Evolutionary conservation across 2,797 vertebrate species (phyloP), one percentile per base, ranked within the genome.

Genomic region (Podarcis siculus): DNA sequence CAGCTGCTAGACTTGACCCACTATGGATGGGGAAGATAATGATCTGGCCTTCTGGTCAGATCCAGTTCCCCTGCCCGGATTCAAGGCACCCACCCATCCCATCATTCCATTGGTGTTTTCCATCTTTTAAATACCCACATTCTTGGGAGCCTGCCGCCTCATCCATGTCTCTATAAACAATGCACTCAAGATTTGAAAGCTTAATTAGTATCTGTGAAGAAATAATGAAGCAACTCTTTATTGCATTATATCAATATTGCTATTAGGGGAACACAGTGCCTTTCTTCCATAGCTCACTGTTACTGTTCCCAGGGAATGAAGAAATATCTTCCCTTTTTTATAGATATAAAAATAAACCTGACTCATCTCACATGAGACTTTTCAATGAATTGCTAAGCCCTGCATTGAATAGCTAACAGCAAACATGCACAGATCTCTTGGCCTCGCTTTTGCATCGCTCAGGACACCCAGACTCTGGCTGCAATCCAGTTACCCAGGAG

Each of bases 161-260:
- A 3, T 55, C 69, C n/a, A 30, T 19, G 19, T 58, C 42, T n/a
- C 73, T 10, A n/a, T 77, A 21, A 61, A 32, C 19, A 4, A 78
- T 79, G 32, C 55, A 1, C 12, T 3, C 35, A 1, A 8, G 27
- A 21, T 58, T 9, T 58, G 45, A 83, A 88, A 83, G 27, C 39
- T 88, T 58, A 25, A 79, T 88, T 72, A 83, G 66, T 5, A 58
- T n/a, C 73, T 27, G 61, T 37, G 49, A 58, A 49, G 32, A 58
- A 69, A 83, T 69, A 55, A 87, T 76, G 37, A 77, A 78, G 27
- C 64, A 55, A 21, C 21, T 83, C 67, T 64, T 71, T 83, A 83
- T 78, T 78, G 75, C 73, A 39, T 78, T 69, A 32, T n/a, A 58
- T 42, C 58, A 32, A 58, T 78, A 55, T 61, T 58, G 66, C 66